Evolutionary conservation across 2,113 vertebrate species (phyloP).

Genomic region (Recurvirostra avosetta): DNA sequence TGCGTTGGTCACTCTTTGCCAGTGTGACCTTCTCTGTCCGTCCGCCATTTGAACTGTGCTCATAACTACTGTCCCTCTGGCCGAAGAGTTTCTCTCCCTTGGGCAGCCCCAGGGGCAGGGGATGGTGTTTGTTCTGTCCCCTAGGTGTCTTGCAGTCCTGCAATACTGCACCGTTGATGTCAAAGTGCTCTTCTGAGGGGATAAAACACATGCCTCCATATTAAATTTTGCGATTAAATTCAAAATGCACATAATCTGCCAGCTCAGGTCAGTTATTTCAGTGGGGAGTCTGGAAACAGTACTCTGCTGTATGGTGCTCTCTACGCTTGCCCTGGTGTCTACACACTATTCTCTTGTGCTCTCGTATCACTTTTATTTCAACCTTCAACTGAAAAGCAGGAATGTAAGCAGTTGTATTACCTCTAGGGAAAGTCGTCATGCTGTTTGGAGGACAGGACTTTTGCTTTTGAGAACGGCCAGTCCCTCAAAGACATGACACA

Average conservation of each 20-base stretch:
- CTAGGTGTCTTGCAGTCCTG: not conserved
- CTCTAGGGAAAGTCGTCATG: not conserved
- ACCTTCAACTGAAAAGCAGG: not conserved
- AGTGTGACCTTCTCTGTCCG: not conserved
- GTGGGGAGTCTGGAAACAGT: not conserved
- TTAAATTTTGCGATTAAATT: not conserved
- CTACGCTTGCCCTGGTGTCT: not conserved
- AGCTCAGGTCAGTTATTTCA: not conserved
- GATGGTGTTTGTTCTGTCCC: not conserved
- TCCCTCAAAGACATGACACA: not conserved
- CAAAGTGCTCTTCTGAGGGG: not conserved
- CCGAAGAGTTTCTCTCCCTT: not conserved
- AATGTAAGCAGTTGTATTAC: not conserved
- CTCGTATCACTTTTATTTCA: not conserved
- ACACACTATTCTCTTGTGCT: not conserved
- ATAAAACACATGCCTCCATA: not conserved
- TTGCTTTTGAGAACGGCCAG: not conserved
- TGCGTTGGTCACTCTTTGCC: not conserved
- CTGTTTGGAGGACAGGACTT: not conserved
- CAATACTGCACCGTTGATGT: fast-evolving
- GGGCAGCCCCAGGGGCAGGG: not conserved
- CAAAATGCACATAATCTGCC: not conserved
- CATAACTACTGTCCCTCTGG: not conserved
- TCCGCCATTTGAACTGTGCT: not conserved
- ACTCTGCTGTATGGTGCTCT: not conserved